Evolutionary conservation across 2,797 vertebrate genomes (phyloP).

Genomic region (Pelochelys cantorii): DNA sequence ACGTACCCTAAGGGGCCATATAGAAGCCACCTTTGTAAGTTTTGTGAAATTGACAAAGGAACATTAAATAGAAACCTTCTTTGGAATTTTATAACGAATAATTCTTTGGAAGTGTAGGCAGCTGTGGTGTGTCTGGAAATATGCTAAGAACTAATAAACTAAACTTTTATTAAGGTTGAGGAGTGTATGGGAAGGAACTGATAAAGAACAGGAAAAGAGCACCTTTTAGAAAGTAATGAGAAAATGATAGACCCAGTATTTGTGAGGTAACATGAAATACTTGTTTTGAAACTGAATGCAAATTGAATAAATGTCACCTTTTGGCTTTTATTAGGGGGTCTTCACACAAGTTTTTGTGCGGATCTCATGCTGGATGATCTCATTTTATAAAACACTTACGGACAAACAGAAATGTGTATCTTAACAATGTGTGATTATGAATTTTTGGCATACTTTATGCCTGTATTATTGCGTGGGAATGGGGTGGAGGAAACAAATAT

Average conservation of each 20-base stretch:
- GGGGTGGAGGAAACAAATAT: neutral
- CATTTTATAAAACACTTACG: neutral
- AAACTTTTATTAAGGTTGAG: neutral
- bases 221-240: neutral
- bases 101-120: neutral
- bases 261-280: neutral
- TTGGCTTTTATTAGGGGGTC: slow-evolving; percentile 14
- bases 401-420: slow-evolving; percentile 44
- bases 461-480: slow-evolving; percentile 25
- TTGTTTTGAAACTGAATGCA: neutral
- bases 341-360: neutral
- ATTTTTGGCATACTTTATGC: slow-evolving; percentile 47
- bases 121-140: neutral
- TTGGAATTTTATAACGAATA: neutral
- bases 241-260: neutral
- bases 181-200: too few relatives aligned
- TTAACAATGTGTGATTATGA: slow-evolving; percentile 52
- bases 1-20: neutral
- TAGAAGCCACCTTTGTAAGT: neutral
- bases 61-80: neutral
- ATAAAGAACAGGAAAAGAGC: too few relatives aligned
- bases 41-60: neutral
- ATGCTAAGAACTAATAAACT: neutral
- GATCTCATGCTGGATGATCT: neutral
- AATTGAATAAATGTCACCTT: neutral